These are phyloP conservation scores for Hydrozoanthus gracilis DNA, from an alignment of 92 coral and sea anemone species.

Conservation along the genomic window DNA sequence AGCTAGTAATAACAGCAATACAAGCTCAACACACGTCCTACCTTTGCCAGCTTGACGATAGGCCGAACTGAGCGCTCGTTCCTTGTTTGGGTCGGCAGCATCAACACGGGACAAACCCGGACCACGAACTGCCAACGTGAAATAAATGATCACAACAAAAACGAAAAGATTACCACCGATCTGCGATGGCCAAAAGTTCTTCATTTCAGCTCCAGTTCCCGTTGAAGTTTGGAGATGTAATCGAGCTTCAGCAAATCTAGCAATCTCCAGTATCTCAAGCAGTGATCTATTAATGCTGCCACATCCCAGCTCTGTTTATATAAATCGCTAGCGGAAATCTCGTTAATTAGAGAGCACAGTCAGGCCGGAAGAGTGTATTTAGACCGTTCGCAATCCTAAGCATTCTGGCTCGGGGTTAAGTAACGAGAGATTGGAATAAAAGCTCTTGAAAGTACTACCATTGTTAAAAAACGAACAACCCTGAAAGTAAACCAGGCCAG, in stretches of 20 bases:
- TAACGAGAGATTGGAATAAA: background rate
- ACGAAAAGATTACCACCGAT: background rate
- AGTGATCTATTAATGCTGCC: background rate
- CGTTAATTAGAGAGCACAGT: conserved; percentile 59
- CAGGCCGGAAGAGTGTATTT: conserved; percentile 73
- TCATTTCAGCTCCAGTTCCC: background rate
- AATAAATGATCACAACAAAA: background rate
- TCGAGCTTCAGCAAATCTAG: background rate
- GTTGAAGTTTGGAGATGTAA: background rate
- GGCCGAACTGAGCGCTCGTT: background rate
- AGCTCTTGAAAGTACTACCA: background rate
- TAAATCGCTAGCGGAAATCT: conserved; percentile 69
- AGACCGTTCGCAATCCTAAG: conserved; percentile 44
- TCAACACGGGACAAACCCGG: conserved; percentile 1
- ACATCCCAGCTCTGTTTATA: conserved; percentile 58
- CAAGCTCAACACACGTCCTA: background rate
- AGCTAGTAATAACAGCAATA: background rate
- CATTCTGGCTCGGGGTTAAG: conserved; percentile 22
- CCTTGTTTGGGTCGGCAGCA: background rate
- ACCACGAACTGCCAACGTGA: background rate
- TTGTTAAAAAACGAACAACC: background rate
- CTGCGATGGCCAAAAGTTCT: background rate
- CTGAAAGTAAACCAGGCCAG: background rate
- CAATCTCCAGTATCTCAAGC: background rate
- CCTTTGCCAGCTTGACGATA: background rate